phyloP scores from a whole-genome alignment of 1,140 invertebrate genomes.

The Leptoteleia sp. region DNA sequence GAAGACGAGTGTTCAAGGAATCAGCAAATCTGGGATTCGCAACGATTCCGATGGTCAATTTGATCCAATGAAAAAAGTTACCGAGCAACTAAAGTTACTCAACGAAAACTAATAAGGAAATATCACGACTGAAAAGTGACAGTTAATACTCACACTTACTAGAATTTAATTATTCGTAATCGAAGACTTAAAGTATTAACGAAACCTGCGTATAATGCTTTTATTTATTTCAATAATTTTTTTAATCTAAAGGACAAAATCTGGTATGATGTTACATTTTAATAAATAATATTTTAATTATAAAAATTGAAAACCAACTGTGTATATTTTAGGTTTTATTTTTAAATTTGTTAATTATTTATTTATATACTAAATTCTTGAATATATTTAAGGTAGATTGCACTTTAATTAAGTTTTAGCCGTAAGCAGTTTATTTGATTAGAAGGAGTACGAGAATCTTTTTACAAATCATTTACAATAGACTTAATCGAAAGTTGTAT shows the following conservation, averaged over 20 bases:
- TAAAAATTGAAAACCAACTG: too few species aligned
- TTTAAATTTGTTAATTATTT: too few species aligned
- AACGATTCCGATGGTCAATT: conserved; percentile 19
- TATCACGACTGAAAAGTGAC: conserved; percentile 26
- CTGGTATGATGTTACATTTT: too few species aligned
- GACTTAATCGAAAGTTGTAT: conserved; percentile 44
- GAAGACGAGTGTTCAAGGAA: background rate
- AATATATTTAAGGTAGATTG: conserved; percentile 2
- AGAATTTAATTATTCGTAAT: too few species aligned
- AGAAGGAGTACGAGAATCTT: conserved; percentile 16
- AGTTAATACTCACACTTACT: conserved; percentile 38
- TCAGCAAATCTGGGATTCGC: conserved; percentile 14
- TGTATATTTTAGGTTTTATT: too few species aligned
- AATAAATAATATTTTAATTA: too few species aligned
- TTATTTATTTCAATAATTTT: too few species aligned
- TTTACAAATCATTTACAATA: conserved; percentile 54
- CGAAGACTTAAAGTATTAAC: too few species aligned
- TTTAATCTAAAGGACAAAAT: too few species aligned
- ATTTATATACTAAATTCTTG: too few species aligned
- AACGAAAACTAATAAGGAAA: conserved; percentile 28
- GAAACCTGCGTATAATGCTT: too few species aligned
- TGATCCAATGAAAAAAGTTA: conserved; percentile 20
- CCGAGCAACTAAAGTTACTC: conserved; percentile 42
- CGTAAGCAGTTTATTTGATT: conserved; percentile 31
- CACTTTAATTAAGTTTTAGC: background rate